Evolutionary conservation across 2,797 vertebrate genomes (phyloP), one percentile per base, ranked within the genome.

Genomic region (Serranus cabrilla): DNA sequence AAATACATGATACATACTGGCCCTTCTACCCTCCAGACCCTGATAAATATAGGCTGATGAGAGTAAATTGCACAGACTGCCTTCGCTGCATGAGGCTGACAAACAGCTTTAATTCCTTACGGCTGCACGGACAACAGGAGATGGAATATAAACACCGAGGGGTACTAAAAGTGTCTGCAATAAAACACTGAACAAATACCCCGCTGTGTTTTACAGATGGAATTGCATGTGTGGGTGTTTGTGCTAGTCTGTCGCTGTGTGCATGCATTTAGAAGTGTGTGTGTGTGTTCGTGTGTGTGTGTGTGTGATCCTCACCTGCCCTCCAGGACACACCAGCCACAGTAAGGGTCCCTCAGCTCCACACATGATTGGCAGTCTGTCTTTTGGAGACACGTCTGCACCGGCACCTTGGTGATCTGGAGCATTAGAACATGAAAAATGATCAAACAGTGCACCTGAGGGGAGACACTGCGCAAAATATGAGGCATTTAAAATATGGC

Each of bases 281-380:
- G 27, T 17, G 45, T 62, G 59, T 59, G 47, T 56, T 5, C 40
- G 34, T 64, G 61, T 71, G 55, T 11, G 52, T 27, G 27, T 17
- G 45, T 62, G 59, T 59, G 47, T 56, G 64, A 43, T 18, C 80
- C 94, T 94, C 85, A 98, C 97, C 96, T 97, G 94, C 96, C 97
- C 92, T 99, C 96, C 50, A 95, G 82, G 43, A 98, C 97, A 34
- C 98, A 99, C 98, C 98, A 99, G 90, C 98, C 98, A 4, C 98
- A 99, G 93, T 99, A 99, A 0, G 98, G 98, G 84, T 99, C 98
- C 88, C 80, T 94, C 0, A 96, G 94, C 11, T 91, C 88, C 21
- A 93, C 93, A 40, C 98, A 99, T 31, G 96, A 96, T 37, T 93
- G 88, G 56, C 98, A 99, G 94, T 94, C 94, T 0, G 31, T 80